phyloP scores from a whole-genome alignment of 2,888 invertebrate genomes.

The Fabriciana adippe region DNA sequence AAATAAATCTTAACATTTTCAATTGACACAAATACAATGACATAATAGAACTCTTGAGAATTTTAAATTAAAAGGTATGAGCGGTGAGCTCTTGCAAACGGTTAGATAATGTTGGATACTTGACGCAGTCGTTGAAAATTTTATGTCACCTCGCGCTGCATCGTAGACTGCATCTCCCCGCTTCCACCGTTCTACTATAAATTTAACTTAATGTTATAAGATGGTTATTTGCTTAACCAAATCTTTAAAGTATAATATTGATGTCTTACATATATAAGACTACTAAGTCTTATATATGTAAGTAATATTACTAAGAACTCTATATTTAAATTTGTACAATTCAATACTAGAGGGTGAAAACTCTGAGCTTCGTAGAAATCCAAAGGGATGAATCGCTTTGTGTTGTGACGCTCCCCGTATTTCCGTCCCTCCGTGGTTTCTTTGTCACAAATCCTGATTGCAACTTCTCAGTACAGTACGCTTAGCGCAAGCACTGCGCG shows the following conservation, averaged over 20 bases:
- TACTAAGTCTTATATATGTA: too few species aligned
- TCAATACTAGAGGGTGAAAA: slow-evolving; percentile 28
- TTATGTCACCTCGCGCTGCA: slow-evolving; percentile 76
- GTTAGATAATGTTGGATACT: slow-evolving; percentile 78
- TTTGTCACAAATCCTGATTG: slow-evolving; percentile 61
- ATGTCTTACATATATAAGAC: too few species aligned
- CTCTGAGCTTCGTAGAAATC: slow-evolving; percentile 55
- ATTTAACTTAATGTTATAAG: slow-evolving; percentile 3
- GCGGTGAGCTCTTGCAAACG: slow-evolving; percentile 70
- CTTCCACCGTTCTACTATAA: slow-evolving; percentile 42
- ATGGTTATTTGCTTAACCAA: too few species aligned
- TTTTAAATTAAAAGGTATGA: slow-evolving; percentile 76
- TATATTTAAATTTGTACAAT: slow-evolving; percentile 21
- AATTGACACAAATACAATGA: slow-evolving; percentile 32
- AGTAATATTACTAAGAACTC: too few species aligned
- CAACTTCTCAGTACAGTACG: slow-evolving; percentile 48
- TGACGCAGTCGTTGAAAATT: slow-evolving; percentile 76
- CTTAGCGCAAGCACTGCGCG: slow-evolving; percentile 41
- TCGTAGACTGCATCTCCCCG: slow-evolving; percentile 56
- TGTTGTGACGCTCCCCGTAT: slow-evolving; percentile 60
- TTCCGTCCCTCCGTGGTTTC: slow-evolving; percentile 54
- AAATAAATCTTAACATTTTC: too few species aligned
- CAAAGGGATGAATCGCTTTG: slow-evolving; percentile 55
- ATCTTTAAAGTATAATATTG: too few species aligned
- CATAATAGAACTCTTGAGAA: slow-evolving; percentile 61